Evolutionary conservation across 2,113 vertebrate genomes (phyloP).

Genomic region (Leptodactylus fuscus): DNA sequence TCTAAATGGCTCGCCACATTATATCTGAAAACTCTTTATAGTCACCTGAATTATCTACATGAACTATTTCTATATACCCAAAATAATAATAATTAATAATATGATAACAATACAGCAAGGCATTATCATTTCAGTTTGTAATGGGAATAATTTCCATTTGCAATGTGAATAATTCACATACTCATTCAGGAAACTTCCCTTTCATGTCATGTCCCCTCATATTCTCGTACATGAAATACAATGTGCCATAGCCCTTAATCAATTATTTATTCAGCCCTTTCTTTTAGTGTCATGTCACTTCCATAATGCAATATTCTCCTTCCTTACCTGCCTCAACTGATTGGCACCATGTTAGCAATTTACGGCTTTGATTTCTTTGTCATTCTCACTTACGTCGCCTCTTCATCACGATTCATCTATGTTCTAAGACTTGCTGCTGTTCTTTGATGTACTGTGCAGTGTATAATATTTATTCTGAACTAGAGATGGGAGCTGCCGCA

Average conservation of each 20-base stretch:
- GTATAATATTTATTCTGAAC: constrained; percentile 45
- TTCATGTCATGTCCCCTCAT: neutral
- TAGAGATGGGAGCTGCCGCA: neutral
- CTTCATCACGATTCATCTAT: constrained; percentile 28
- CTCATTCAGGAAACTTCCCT: neutral
- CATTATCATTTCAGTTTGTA: neutral
- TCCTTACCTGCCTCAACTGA: constrained; percentile 25
- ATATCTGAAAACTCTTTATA: neutral
- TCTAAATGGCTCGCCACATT: neutral
- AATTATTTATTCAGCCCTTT: constrained; percentile 26
- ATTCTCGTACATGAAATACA: neutral
- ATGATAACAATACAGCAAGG: neutral
- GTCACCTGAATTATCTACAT: too few relatives aligned
- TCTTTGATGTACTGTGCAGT: constrained; percentile 35
- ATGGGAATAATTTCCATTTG: neutral
- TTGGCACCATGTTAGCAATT: constrained; percentile 31
- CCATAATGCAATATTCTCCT: constrained; percentile 8
- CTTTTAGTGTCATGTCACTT: constrained; percentile 19
- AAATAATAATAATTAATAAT: neutral
- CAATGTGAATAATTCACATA: neutral
- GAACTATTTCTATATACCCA: neutral
- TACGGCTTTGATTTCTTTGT: constrained; percentile 31
- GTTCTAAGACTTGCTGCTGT: constrained; percentile 28
- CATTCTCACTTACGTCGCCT: constrained; percentile 9
- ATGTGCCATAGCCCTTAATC: neutral